Evolutionary conservation across 2,113 vertebrate genomes (phyloP).

Genomic region (Addax nasomaculatus): DNA sequence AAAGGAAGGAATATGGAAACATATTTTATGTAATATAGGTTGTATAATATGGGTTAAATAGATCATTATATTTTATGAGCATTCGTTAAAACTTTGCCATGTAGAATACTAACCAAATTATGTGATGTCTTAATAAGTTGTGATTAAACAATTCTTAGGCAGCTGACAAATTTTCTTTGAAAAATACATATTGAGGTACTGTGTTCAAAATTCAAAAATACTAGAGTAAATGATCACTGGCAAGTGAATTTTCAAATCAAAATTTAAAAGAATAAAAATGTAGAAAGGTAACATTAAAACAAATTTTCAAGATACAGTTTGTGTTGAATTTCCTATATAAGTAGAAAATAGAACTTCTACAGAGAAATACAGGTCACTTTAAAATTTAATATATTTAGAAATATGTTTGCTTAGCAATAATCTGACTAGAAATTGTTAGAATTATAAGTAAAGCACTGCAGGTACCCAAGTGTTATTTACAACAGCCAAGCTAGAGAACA

Average conservation of each 20-base stretch:
- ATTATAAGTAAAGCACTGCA: not conserved
- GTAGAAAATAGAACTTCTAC: not conserved
- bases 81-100: not conserved
- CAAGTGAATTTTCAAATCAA: not conserved
- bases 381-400: not conserved
- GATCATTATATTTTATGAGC: not conserved
- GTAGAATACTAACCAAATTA: not conserved
- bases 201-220: not conserved
- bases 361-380: not conserved
- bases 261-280: conserved; percentile 28
- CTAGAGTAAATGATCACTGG: not conserved
- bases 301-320: not conserved
- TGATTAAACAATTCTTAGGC: not conserved
- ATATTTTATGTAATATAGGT: not conserved
- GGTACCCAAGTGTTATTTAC: not conserved
- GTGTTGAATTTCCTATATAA: conserved; percentile 37
- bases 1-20: not conserved
- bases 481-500: not conserved
- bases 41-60: not conserved
- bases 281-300: conserved; percentile 11
- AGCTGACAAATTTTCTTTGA: not conserved
- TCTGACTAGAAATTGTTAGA: not conserved
- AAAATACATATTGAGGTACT: not conserved
- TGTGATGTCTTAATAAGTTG: not conserved
- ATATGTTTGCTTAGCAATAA: not conserved